A percentile compares a stretch with the other conserved stretches of the same genome.
These are phyloP conservation scores for Rhabdomys pumilio DNA, from an alignment of 2,797 vertebrate species.

Conservation along the genomic window DNA sequence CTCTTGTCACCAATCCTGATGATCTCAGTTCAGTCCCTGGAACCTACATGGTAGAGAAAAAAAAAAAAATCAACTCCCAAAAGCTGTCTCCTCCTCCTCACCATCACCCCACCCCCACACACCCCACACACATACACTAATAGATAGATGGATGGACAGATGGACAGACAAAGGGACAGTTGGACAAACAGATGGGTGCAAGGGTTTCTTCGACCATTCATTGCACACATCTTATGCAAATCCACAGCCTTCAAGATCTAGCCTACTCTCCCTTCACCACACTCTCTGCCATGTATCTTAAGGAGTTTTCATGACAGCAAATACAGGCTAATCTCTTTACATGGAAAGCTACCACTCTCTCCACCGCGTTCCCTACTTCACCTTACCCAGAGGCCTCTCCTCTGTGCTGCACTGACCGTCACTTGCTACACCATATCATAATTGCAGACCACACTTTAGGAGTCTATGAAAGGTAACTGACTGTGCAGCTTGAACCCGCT, in stretches of 20 bases:
- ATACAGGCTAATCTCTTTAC: neutral
- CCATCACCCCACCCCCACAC: neutral
- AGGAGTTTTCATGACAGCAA: neutral
- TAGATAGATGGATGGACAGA: neutral
- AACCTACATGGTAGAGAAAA: neutral
- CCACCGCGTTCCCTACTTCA: neutral
- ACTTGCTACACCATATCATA: neutral
- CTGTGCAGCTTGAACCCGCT: constrained; percentile 28
- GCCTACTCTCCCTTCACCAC: neutral
- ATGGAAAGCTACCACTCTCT: neutral
- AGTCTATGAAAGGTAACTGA: neutral
- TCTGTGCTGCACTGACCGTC: neutral
- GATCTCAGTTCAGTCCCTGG: neutral
- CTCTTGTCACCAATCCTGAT: neutral
- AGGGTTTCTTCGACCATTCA: neutral
- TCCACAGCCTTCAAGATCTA: neutral
- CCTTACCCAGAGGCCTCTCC: neutral
- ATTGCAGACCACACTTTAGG: neutral
- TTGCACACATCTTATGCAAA: constrained; percentile 37
- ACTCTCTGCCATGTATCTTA: neutral
- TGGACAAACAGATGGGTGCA: neutral
- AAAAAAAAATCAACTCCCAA: neutral
- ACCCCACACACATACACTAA: neutral
- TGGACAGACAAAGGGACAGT: neutral
- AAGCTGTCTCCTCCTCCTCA: neutral